phyloP scores from a whole-genome alignment of 2,888 invertebrate genomes.

The Chrysotoxum bicinctum region DNA sequence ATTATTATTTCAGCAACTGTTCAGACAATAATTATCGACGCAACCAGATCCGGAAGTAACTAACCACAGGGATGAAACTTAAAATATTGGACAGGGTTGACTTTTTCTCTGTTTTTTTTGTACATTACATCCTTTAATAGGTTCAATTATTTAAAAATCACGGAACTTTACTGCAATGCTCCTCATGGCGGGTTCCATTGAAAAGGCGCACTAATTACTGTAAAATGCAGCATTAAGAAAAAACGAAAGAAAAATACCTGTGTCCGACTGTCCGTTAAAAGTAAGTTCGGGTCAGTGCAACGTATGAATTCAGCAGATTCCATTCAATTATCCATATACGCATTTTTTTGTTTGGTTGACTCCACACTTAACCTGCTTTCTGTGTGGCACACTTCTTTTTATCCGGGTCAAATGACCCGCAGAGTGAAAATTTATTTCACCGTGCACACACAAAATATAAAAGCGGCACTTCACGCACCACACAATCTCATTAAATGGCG shows the following conservation, averaged over 20 bases:
- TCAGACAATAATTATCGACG: too few species aligned
- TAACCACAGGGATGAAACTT: not conserved
- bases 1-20: too few species aligned
- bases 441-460: not conserved
- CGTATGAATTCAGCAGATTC: not conserved
- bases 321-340: not conserved
- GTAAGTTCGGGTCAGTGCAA: not conserved
- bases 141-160: conserved; percentile 6
- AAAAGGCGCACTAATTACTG: not conserved
- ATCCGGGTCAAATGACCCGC: conserved; percentile 19
- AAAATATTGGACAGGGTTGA: not conserved
- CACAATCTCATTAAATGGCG: conserved; percentile 6
- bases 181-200: not conserved
- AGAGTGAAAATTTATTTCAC: conserved; percentile 11
- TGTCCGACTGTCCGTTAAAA: too few species aligned
- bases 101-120: not conserved
- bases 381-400: not conserved
- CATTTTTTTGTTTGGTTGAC: not conserved
- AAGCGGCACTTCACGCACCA: not conserved
- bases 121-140: not conserved
- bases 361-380: not conserved
- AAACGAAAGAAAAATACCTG: not conserved
- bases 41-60: too few species aligned
- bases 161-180: not conserved
- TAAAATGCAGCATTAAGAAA: not conserved